Conservation (phyloP, 30 jellyfish, hydroid and myxozoan genomes). For the Cassiopea xamachana region DNA sequence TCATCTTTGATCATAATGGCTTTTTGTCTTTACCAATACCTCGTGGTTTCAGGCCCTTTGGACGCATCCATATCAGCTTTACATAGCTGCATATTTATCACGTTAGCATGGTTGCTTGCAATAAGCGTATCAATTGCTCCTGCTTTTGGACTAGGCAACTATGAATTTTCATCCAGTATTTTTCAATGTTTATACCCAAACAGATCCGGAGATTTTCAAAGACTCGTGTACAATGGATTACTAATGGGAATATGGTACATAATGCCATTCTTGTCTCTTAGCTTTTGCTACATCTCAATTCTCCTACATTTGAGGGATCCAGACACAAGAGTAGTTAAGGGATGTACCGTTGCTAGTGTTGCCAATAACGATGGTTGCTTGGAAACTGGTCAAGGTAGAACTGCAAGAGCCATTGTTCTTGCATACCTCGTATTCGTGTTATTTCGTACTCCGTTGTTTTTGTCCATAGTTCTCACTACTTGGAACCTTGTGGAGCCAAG, state of each 20-base stretch:
- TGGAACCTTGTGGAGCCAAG: conserved; percentile 14
- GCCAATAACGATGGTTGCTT: conserved; percentile 50
- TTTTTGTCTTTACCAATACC: conserved; percentile 58
- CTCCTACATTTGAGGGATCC: conserved; percentile 32
- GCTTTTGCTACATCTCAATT: conserved; percentile 37
- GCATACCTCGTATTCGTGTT: conserved; percentile 25
- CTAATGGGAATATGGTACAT: conserved; percentile 30
- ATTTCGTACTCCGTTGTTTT: conserved; percentile 65
- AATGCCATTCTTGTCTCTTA: conserved; percentile 43
- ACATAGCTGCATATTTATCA: conserved; percentile 25
- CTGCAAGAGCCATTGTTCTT: conserved; percentile 15
- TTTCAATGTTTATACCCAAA: conserved; percentile 60
- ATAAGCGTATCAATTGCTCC: conserved; percentile 66
- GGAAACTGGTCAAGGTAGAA: conserved; percentile 60
- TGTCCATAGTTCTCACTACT: conserved; percentile 27
- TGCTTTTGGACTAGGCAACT: conserved; percentile 55
- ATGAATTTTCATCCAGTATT: conserved; percentile 66
- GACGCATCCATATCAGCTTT: conserved; percentile 39
- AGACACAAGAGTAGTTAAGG: conserved; percentile 57
- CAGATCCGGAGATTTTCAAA: conserved; percentile 11
- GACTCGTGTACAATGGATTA: conserved; percentile 40
- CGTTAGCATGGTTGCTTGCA: conserved; percentile 62
- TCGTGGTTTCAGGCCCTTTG: conserved; percentile 75
- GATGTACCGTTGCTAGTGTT: conserved; percentile 66
- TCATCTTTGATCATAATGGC: conserved; percentile 41